These are phyloP conservation scores for Phorcus lineatus DNA, from an alignment of 2,888 invertebrate species.

Conservation along the genomic window DNA sequence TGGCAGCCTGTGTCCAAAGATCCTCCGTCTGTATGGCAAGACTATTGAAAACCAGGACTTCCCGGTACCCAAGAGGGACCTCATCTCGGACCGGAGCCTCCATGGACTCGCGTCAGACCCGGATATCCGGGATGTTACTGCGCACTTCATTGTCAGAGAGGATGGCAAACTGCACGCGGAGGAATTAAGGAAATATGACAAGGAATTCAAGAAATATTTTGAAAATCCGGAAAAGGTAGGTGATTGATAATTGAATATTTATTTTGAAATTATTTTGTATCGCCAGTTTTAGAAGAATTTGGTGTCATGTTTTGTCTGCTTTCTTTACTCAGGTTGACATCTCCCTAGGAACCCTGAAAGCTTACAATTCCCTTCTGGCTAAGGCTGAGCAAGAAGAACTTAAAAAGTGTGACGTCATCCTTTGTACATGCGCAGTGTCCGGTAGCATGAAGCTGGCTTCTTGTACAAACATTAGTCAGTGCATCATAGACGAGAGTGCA, in stretches of 20 bases:
- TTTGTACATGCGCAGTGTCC: slow-evolving; percentile 55
- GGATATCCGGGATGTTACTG: slow-evolving; percentile 35
- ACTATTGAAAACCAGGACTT: slow-evolving; percentile 59
- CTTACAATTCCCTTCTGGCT: slow-evolving; percentile 41
- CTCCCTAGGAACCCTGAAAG: slow-evolving; percentile 36
- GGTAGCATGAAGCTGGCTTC: slow-evolving; percentile 30
- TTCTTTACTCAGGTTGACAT: slow-evolving; percentile 9
- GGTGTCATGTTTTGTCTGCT: too few species aligned
- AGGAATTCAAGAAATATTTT: slow-evolving; percentile 20
- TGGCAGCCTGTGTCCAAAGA: slow-evolving; percentile 46
- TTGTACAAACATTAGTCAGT: slow-evolving; percentile 39
- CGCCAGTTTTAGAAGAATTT: too few species aligned
- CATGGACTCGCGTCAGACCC: slow-evolving; percentile 35
- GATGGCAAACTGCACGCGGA: slow-evolving; percentile 29
- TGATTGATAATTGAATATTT: too few species aligned
- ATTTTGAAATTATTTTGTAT: too few species aligned
- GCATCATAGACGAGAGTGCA: slow-evolving; percentile 69
- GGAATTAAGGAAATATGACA: slow-evolving; percentile 37
- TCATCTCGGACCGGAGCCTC: slow-evolving; percentile 39
- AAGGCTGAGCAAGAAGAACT: slow-evolving; percentile 48
- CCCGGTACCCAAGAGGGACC: slow-evolving; percentile 61
- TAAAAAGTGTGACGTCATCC: slow-evolving; percentile 49
- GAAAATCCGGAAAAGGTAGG: too few species aligned
- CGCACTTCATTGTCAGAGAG: slow-evolving; percentile 54
- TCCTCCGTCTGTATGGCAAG: slow-evolving; percentile 65